Base-by-base conservation (phyloP, 2,888 invertebrate genomes). In the Conomelus anceps region DNA sequence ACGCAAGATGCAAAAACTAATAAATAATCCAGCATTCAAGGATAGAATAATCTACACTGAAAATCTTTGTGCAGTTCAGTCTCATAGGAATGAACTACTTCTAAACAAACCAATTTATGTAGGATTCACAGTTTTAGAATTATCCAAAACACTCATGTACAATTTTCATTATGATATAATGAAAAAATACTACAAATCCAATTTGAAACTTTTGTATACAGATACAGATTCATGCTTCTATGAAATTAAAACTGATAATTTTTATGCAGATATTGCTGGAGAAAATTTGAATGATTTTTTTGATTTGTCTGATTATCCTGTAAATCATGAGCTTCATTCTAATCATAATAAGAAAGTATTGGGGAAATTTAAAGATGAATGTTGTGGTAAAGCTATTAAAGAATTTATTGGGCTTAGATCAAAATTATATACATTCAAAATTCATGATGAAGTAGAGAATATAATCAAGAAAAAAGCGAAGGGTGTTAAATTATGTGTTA, bases 81-180 rank as follows among this genome's bases (percentile, higher is more conserved):
- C 88, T 84, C 23, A 26, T 11, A 87, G 88, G 29, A 23, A 34
- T 13, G 88, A 13, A 1, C 22, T 90, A 13, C 11, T 88, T n/a
- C 84, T 89, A 9, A 22, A 89, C 84, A 87, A 85, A 23, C 90
- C 90, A 3, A 90, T 90, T n/a, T 89, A 41, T 22, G 34, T 41
- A 17, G 89, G 90, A 6, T 85, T 90, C 26, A 85, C 88, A n/a
- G 41, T 90, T 20, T 22, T 90, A 7, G 90, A 89, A 23, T 23
- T 89, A 3, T 26, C 85, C 26, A 89, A 90, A 84, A 17, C 20
- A 7, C 22, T 41, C 7, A 88, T 90, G 89, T 89, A 89, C 23
- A 24, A 29, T 11, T 90, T 90, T 85, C 3, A 22, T 85, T 85
- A 85, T 24, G 23, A 85, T 85, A n/a, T 85, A 85, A 85, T 85